phyloP scores from a whole-genome alignment of 2,888 invertebrate species.

The Chirona hameri region DNA sequence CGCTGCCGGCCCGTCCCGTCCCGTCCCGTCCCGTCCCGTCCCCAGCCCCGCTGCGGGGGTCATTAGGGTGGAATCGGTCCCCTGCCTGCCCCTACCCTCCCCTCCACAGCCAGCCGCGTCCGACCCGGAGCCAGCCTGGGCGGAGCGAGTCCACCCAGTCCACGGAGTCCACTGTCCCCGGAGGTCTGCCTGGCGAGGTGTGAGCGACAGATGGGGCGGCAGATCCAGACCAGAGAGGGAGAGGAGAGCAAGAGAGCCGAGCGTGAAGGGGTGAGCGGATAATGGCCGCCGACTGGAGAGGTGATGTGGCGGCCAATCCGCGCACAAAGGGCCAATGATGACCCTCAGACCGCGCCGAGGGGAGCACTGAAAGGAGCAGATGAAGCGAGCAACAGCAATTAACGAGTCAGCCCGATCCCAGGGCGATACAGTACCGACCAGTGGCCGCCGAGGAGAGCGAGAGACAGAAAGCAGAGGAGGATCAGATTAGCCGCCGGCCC shows the following conservation, averaged over 20 bases:
- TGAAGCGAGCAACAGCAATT: slow-evolving; percentile 3
- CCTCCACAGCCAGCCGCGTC: too few species aligned
- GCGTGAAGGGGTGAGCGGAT: slow-evolving; percentile 1
- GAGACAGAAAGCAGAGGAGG: neutral
- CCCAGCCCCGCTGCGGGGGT: too few species aligned
- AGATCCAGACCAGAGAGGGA: neutral
- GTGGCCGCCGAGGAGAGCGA: neutral
- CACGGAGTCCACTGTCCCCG: too few species aligned
- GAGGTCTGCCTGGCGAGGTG: too few species aligned
- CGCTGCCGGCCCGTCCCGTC: too few species aligned
- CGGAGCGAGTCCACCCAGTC: too few species aligned
- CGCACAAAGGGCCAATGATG: neutral
- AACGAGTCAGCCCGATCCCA: neutral
- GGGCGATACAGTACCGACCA: neutral
- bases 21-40: too few species aligned
- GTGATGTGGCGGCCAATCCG: neutral
- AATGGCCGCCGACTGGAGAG: neutral
- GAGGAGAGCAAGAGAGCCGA: neutral
- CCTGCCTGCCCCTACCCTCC: too few species aligned
- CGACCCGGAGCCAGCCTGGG: too few species aligned
- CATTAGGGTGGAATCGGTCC: too few species aligned
- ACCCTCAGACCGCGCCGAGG: neutral
- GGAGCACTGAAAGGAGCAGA: neutral
- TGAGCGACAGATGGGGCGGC: neutral
- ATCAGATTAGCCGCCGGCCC: neutral